Base-by-base conservation (phyloP, 2,797 vertebrate species). In the Xenopus petersii region DNA sequence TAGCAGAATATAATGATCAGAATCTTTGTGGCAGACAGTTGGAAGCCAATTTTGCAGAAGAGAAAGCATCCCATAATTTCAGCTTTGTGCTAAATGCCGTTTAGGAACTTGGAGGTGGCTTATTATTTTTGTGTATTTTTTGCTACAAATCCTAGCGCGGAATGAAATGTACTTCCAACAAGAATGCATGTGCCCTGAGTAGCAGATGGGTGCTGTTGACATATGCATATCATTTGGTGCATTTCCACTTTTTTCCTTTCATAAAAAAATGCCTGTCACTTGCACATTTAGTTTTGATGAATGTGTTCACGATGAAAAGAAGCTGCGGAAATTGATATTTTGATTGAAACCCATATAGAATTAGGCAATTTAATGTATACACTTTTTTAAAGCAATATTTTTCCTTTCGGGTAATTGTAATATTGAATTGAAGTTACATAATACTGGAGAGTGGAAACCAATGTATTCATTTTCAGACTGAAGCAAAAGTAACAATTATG, bases 401-500 rank as follows among this genome's bases (percentile, higher is more conserved):
- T 56, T 56, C 15, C 15, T 16, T 17, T 56, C 16, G 16, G 16
- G 3, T 16, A 56, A 56, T 56, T 16, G n/a, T 17, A 56, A 56
- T 16, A 56, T 56, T 56, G 16, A 56, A 56, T 56, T 8, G 8
- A 42, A 42, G 36, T 42, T 51, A 51, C 55, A 60, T 24, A 60
- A 60, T 24, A 12, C 11, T 60, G 21, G 58, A 10, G 5, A 60
- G 9, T 60, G 21, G 4, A 60, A 60, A 60, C 24, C 58, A 60
- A 11, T 60, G 17, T 24, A 26, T 60, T 63, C 12, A 33, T 33
- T 33, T 30, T 33, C 13, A 13, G 60, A 7, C n/a, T 33, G 60
- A 24, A 63, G 24, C 60, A 63, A 63, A 63, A 36, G 24, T 61
- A 63, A 6, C 26, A 63, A 63, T 15, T 63, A 63, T 60, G 58